Conservation (phyloP, 1,140 invertebrate species). For the Zaprionus camerounensis region DNA sequence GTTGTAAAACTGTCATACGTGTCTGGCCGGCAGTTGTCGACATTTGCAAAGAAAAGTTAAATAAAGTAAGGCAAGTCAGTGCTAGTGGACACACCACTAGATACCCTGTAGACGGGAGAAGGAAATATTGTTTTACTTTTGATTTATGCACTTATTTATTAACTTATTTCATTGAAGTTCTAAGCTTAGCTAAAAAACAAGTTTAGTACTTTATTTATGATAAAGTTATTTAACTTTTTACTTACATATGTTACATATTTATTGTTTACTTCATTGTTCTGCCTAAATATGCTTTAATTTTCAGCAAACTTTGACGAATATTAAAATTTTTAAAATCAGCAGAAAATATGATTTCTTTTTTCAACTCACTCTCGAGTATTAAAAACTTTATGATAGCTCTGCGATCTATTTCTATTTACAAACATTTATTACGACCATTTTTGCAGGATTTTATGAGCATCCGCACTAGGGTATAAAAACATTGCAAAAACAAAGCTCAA, state of each 20-base stretch:
- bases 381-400: conserved; percentile 11
- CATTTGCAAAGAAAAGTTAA: conserved; percentile 48
- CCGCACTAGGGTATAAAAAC: conserved; percentile 12
- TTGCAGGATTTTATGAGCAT: conserved; percentile 3
- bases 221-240: background rate
- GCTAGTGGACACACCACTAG: background rate
- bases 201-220: too few relatives aligned
- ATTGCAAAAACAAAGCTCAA: background rate
- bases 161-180: too few relatives aligned
- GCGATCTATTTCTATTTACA: conserved; percentile 3
- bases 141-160: too few relatives aligned
- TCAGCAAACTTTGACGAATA: too few relatives aligned
- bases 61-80: conserved; percentile 8
- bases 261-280: background rate
- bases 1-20: conserved; percentile 77
- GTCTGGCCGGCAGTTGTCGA: conserved; percentile 60
- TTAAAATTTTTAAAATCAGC: background rate
- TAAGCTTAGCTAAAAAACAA: too few relatives aligned
- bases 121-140: too few relatives aligned
- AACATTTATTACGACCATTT: conserved; percentile 1
- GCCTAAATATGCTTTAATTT: background rate
- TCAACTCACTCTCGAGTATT: conserved; percentile 1
- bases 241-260: background rate
- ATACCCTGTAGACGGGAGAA: background rate
- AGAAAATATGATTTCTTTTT: background rate